phyloP scores from a whole-genome alignment of 2,113 vertebrate species.

The Shinisaurus crocodilurus region DNA sequence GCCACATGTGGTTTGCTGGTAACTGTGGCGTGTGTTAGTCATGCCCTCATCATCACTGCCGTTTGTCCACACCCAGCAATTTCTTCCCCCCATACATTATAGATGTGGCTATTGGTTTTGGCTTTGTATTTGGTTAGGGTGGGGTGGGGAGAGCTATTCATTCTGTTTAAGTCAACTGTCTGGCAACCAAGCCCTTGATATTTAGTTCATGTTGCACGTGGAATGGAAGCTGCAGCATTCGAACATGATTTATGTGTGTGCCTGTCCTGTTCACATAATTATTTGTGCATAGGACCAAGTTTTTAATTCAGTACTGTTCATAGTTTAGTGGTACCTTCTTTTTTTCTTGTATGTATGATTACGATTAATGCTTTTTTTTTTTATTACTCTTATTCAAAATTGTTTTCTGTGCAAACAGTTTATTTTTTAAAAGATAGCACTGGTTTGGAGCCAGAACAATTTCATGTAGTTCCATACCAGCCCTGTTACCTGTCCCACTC shows the following conservation, averaged over 20 bases:
- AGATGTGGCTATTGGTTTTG: slow-evolving; percentile 15
- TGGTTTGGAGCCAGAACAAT: too few relatives aligned
- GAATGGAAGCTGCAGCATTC: background rate
- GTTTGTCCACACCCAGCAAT: background rate
- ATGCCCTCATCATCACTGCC: slow-evolving; percentile 2
- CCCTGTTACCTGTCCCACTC: too few relatives aligned
- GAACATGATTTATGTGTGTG: slow-evolving; percentile 5
- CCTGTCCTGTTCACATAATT: background rate
- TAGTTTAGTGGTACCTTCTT: background rate
- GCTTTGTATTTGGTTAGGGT: slow-evolving; percentile 33
- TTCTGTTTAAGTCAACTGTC: background rate
- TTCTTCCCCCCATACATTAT: background rate
- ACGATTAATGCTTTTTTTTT: background rate
- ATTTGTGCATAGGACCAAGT: background rate
- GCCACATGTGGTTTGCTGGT: background rate
- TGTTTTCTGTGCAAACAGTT: too few relatives aligned
- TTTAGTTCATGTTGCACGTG: background rate
- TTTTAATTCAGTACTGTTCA: background rate
- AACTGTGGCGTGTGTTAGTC: slow-evolving; percentile 4
- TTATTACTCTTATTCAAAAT: too few relatives aligned
- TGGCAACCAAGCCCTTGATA: slow-evolving; percentile 10
- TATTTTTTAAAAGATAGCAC: too few relatives aligned
- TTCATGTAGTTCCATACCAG: too few relatives aligned
- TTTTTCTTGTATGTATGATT: background rate
- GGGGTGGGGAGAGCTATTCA: background rate